Evolutionary conservation across 2,113 vertebrate genomes (phyloP).

Genomic region (Pelvicachromis taeniatus): DNA sequence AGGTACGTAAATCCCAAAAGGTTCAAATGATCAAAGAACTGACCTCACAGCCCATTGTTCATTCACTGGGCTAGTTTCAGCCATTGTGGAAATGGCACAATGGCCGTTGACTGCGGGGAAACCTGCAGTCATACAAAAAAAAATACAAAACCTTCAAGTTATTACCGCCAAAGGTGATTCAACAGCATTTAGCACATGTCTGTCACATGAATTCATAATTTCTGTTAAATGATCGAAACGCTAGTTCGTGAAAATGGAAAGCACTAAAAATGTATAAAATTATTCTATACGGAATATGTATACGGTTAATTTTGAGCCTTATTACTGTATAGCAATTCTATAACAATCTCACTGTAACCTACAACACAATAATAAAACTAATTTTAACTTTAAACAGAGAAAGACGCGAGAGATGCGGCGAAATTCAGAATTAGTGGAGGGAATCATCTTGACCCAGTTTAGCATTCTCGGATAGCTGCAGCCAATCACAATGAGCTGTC

Average conservation of each 20-base stretch:
- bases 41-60: no score
- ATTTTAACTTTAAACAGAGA: background rate
- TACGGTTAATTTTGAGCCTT: background rate
- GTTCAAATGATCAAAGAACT: background rate
- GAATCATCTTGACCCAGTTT: background rate
- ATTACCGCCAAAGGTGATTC: background rate
- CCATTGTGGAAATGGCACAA: no score
- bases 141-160: background rate
- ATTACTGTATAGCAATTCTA: rapidly evolving
- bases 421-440: background rate
- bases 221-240: background rate
- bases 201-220: rapidly evolving
- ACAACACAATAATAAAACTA: background rate
- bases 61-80: no score
- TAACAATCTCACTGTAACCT: background rate
- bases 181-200: background rate
- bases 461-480: background rate
- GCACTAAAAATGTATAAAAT: background rate
- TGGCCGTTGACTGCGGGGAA: no score
- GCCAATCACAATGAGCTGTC: slow-evolving; percentile 75
- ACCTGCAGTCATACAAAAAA: background rate
- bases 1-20: background rate
- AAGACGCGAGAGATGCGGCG: background rate
- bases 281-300: background rate
- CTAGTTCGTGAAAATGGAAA: background rate